A percentile compares a stretch with the other conserved stretches of the same genome.
phyloP scores from a whole-genome alignment of 1,140 invertebrate genomes.

The Steinernema khuongi region DNA sequence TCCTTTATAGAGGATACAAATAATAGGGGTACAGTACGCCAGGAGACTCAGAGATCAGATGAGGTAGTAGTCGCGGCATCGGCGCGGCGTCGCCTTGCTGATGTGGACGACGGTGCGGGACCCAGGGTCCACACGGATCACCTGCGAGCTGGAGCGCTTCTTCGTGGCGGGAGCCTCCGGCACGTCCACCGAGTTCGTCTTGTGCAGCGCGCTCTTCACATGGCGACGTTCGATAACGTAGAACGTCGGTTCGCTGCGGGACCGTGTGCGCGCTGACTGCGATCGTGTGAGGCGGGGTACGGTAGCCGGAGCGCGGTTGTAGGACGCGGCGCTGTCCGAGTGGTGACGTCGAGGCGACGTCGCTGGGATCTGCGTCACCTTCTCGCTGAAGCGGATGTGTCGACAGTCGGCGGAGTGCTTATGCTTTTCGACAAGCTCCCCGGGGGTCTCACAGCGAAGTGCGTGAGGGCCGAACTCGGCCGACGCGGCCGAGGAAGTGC shows the following conservation, averaged over 20 bases:
- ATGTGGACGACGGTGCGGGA: background rate
- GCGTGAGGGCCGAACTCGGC: background rate
- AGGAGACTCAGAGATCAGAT: background rate
- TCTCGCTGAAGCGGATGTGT: slow-evolving; percentile 9
- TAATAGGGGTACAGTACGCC: background rate
- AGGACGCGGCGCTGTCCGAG: background rate
- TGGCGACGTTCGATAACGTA: background rate
- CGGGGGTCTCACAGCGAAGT: background rate
- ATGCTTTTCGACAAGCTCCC: background rate
- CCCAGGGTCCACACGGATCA: background rate
- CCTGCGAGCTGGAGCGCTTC: background rate
- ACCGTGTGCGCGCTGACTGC: background rate
- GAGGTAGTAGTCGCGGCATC: background rate
- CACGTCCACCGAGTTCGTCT: background rate
- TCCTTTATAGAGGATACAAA: background rate
- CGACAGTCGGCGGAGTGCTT: slow-evolving; percentile 5
- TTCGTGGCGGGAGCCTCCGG: background rate
- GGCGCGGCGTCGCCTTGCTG: background rate
- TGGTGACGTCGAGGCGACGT: background rate
- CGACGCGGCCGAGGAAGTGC: too few relatives aligned
- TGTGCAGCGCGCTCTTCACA: slow-evolving; percentile 11
- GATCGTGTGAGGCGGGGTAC: background rate
- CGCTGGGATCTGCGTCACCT: background rate
- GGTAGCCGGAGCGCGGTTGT: background rate
- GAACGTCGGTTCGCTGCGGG: slow-evolving; percentile 8